phyloP scores from a whole-genome alignment of 2,888 invertebrate genomes.

The Eilema caniola region DNA sequence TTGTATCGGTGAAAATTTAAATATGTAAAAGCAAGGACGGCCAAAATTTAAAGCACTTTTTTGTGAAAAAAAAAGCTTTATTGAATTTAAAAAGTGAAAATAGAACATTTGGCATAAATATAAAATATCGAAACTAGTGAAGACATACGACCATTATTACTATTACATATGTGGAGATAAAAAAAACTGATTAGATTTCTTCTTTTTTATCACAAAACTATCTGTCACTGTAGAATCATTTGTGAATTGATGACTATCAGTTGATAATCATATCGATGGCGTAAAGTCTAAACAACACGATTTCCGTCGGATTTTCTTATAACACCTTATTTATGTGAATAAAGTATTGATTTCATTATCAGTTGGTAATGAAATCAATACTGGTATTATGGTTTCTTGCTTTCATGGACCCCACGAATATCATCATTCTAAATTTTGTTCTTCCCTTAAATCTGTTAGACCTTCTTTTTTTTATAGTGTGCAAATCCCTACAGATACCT shows the following conservation, averaged over 20 bases:
- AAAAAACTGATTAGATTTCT: background rate
- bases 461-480: too few species aligned
- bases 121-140: background rate
- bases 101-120: too few species aligned
- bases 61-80: too few species aligned
- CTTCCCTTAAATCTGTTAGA: too few species aligned
- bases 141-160: background rate
- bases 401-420: too few species aligned
- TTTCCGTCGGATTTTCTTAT: background rate
- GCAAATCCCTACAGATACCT: too few species aligned
- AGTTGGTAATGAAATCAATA: too few species aligned
- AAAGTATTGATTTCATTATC: too few species aligned
- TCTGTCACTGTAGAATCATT: constrained; percentile 3
- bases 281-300: background rate
- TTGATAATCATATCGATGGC: background rate
- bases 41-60: background rate
- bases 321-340: background rate
- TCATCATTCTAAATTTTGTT: too few species aligned
- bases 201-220: background rate
- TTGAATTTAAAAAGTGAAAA: too few species aligned
- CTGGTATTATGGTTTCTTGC: too few species aligned
- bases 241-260: background rate
- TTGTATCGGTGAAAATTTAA: constrained; percentile 5
- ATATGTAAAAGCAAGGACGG: constrained; percentile 1
- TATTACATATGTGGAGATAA: background rate